Percentiles rank a stretch among this genome's conserved stretches.
Evolutionary conservation across 2,888 invertebrate genomes (phyloP).

Genomic region (Limnephilus lunatus): DNA sequence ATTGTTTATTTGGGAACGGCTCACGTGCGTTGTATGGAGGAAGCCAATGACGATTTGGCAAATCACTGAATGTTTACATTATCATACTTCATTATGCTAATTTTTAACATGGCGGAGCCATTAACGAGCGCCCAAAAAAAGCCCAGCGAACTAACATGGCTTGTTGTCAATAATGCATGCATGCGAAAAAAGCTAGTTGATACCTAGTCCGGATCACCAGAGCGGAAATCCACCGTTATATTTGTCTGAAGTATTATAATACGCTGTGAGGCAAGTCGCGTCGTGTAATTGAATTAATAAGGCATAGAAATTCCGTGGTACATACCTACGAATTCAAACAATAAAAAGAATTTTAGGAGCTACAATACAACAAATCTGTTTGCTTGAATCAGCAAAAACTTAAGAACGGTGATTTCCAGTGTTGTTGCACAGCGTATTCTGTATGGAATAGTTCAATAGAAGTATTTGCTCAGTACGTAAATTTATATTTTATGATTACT

Average conservation of each 20-base stretch:
- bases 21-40: no score
- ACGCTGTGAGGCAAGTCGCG: neutral
- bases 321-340: neutral
- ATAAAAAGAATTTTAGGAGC: neutral
- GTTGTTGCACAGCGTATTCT: neutral
- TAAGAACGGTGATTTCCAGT: neutral
- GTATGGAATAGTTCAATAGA: neutral
- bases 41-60: neutral
- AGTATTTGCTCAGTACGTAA: neutral
- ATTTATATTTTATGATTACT: no score
- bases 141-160: neutral
- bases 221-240: conserved; percentile 6
- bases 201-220: neutral
- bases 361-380: neutral
- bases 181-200: neutral
- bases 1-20: no score
- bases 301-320: neutral
- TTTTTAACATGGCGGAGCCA: neutral
- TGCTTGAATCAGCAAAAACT: neutral
- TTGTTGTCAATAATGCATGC: neutral
- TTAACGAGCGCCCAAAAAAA: neutral
- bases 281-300: neutral
- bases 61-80: neutral
- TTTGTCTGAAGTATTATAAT: neutral
- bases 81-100: neutral